A percentile compares a stretch with the other conserved stretches of the same genome.
phyloP scores from a whole-genome alignment of 2,797 vertebrate species.

The Aphelocoma californica region DNA sequence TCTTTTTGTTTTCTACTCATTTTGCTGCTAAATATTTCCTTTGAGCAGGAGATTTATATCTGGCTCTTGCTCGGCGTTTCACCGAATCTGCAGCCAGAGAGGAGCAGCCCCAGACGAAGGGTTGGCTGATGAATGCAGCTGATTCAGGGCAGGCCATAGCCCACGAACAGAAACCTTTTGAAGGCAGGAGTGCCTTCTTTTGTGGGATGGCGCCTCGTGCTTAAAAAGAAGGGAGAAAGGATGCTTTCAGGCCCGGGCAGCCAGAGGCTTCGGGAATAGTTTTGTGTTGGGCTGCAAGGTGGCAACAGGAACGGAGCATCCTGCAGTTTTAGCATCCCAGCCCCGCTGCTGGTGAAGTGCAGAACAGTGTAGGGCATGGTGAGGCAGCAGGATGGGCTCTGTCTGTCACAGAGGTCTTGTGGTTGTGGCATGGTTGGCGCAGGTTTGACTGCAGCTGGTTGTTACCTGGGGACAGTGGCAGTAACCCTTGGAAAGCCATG shows the following conservation, averaged over 20 bases:
- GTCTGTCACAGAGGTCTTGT: neutral
- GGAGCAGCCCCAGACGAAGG: neutral
- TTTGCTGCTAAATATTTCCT: conserved; percentile 37
- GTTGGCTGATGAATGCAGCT: neutral
- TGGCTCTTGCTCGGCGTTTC: neutral
- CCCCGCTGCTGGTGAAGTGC: accelerated
- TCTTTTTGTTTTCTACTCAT: neutral
- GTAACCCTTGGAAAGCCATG: neutral
- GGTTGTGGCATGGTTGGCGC: accelerated
- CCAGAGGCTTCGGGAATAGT: accelerated
- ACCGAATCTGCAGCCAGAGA: neutral
- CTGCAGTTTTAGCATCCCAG: neutral
- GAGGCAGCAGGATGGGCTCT: accelerated
- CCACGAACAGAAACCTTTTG: neutral
- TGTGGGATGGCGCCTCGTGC: neutral
- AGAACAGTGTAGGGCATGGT: accelerated
- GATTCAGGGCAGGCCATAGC: neutral
- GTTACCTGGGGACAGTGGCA: accelerated
- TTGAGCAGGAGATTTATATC: conserved; percentile 35
- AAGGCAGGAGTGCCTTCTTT: neutral
- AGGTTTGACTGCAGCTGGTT: neutral
- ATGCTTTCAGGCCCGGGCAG: neutral
- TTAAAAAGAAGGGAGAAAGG: neutral
- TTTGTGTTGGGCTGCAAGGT: neutral
- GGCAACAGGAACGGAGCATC: accelerated